Base-by-base conservation (phyloP, 2,888 invertebrate species). In the Platerodrilus igneus region DNA sequence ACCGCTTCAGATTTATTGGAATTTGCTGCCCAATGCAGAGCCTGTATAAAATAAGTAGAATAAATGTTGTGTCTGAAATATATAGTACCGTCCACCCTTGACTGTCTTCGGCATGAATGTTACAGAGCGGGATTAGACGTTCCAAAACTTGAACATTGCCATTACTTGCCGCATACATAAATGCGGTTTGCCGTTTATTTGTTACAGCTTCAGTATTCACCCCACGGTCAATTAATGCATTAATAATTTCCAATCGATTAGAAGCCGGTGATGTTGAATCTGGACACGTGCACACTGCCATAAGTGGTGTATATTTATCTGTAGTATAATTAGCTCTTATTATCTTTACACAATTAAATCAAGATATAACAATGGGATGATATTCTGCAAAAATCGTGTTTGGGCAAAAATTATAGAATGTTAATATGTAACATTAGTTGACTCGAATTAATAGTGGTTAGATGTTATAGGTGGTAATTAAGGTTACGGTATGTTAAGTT, bases 21-120 rank as follows among this genome's bases (percentile, higher is more conserved):
- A 50, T 73, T 69, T 6, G 72, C 74, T 30, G 81, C 79, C 74
- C 78, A 79, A 61, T 78, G 79, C 31, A 80, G 54, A 26, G 78
- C 79, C 80, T 81, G 65, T 26, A 30, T 27, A 6, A 27, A n/a
- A n/a, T n/a, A n/a, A n/a, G n/a, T n/a, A n/a, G n/a, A n/a, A n/a
- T n/a, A n/a, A n/a, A n/a, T n/a, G n/a, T n/a, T n/a, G n/a, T n/a
- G n/a, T n/a, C n/a, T n/a, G n/a, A n/a, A n/a, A n/a, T n/a, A n/a
- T n/a, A n/a, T n/a, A n/a, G n/a, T n/a, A n/a, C n/a, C n/a, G n/a
- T 77, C 76, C 77, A 78, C 21, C 77, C 76, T 55, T 78, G 76
- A 44, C 70, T 71, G 60, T 82, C 81, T 34, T 68, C 67, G 52
- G 73, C 72, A 57, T 78, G 71, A 53, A 77, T 70, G 63, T 79